Base-by-base conservation (phyloP, 2,888 invertebrate species). In the Villa cingulata region DNA sequence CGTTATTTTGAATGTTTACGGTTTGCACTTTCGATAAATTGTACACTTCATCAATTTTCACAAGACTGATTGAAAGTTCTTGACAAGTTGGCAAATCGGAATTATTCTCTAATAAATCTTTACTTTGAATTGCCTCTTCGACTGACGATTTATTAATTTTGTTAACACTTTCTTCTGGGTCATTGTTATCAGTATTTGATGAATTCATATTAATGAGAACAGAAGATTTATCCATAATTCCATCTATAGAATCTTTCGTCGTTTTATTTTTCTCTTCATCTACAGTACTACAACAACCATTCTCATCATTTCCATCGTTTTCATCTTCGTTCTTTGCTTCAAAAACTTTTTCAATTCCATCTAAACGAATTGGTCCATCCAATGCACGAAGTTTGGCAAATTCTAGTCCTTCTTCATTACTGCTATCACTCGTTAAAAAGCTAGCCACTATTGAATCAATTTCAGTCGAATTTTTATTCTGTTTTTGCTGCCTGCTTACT, bases 391-490 rank as follows among this genome's bases (percentile, higher is more conserved):
- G 12, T 32, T 32, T 32, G 12, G 29, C 29, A 32, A 32, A 32
- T 16, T 37, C 37, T 34, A 27, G 37, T 14, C 16, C 37, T 37
- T 41, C 16, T 20, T 34, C 41, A 37, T 9, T 36, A n/a, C 10
- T 42, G 10, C 52, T 51, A 17, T 53, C 50, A 23, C 54, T 50
- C n/a, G 42, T 51, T 18, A 56, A 37, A 41, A 56, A 56, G 45
- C 55, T 55, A 9, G 55, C 55, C 43, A 54, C 53, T 39, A 57
- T 58, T 43, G 54, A 57, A 53, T 57, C 54, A 32, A 55, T 47
- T 46, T 52, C 55, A 40, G 48, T 56, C 9, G 12, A 4, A 12
- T 7, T 1, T 12, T 32, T 32, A 12, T 19, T 36, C 1, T 15
- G 29, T 44, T 53, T 53, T 51, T 34, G 41, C 43, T 50, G 32